Percentiles rank a stretch among this genome's conserved stretches.
These are phyloP conservation scores for Drosophila kokeensis DNA, from an alignment of 2,888 invertebrate genomes.

Conservation along the genomic window DNA sequence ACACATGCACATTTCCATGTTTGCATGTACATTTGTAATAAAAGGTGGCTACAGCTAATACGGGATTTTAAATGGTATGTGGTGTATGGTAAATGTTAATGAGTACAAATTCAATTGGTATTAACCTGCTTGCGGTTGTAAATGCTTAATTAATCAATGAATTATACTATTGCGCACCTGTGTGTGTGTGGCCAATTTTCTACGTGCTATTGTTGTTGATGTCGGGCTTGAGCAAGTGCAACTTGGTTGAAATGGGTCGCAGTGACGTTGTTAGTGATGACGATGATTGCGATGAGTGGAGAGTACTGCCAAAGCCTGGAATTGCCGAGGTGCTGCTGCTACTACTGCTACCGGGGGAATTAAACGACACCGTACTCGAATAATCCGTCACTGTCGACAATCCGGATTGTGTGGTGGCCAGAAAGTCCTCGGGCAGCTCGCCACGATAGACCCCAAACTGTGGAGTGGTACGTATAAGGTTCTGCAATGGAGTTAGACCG, in stretches of 20 bases:
- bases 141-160: constrained; percentile 57
- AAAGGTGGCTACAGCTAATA: constrained; percentile 59
- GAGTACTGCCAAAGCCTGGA: constrained; percentile 32
- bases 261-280: constrained; percentile 63
- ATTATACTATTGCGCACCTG: constrained; percentile 63
- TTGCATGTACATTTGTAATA: constrained; percentile 7
- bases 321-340: constrained; percentile 26
- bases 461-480: constrained; percentile 88
- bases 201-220: constrained; percentile 54
- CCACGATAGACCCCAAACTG: constrained; percentile 91
- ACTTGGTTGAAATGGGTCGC: constrained; percentile 80
- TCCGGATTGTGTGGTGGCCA: constrained; percentile 77
- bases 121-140: constrained; percentile 50
- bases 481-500: constrained; percentile 86
- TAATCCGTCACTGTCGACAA: constrained; percentile 73
- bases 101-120: constrained; percentile 59
- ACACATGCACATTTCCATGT: constrained; percentile 10
- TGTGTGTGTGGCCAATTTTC: constrained; percentile 31
- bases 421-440: constrained; percentile 87
- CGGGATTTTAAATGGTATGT: constrained; percentile 51
- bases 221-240: constrained; percentile 73
- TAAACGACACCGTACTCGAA: constrained; percentile 57
- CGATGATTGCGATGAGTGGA: constrained; percentile 36
- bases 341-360: constrained; percentile 18
- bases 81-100: constrained; percentile 35